Evolutionary conservation across 2,797 vertebrate genomes (phyloP).

Genomic region (Phalanger gymnotis): DNA sequence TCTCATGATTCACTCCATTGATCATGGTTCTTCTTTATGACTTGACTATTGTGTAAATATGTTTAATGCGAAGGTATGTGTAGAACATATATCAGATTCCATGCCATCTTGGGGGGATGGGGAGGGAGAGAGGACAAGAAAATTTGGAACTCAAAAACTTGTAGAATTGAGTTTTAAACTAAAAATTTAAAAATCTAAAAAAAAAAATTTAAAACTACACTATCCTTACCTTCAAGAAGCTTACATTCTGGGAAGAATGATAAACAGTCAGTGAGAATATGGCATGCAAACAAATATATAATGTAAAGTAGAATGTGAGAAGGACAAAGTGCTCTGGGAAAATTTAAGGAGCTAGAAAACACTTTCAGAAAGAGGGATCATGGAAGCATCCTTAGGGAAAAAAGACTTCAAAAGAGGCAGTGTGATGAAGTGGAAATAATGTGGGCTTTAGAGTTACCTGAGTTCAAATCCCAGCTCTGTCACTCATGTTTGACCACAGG

Average conservation of each 20-base stretch:
- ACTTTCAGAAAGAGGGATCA: not conserved
- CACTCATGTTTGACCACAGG: not conserved
- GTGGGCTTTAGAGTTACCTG: not conserved
- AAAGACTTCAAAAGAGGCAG: not conserved
- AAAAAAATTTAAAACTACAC: not conserved
- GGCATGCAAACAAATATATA: not conserved
- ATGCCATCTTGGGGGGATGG: too few relatives aligned
- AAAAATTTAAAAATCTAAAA: too few relatives aligned
- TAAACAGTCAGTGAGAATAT: not conserved
- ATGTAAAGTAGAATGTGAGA: not conserved
- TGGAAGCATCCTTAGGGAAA: not conserved
- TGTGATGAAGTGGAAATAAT: not conserved
- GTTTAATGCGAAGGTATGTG: too few relatives aligned
- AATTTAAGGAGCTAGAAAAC: not conserved
- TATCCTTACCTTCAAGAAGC: not conserved
- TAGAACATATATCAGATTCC: too few relatives aligned
- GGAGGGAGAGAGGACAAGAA: too few relatives aligned
- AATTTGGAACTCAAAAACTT: too few relatives aligned
- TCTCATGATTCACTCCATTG: too few relatives aligned
- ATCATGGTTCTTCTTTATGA: too few relatives aligned
- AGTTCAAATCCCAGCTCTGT: not conserved
- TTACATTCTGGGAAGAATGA: not conserved
- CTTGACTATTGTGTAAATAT: too few relatives aligned
- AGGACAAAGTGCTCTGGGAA: not conserved
- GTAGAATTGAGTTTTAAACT: too few relatives aligned